Percentiles rank a stretch among this genome's conserved stretches.
Conservation (phyloP, 2,113 vertebrate genomes). For the Centropus unirufus region DNA sequence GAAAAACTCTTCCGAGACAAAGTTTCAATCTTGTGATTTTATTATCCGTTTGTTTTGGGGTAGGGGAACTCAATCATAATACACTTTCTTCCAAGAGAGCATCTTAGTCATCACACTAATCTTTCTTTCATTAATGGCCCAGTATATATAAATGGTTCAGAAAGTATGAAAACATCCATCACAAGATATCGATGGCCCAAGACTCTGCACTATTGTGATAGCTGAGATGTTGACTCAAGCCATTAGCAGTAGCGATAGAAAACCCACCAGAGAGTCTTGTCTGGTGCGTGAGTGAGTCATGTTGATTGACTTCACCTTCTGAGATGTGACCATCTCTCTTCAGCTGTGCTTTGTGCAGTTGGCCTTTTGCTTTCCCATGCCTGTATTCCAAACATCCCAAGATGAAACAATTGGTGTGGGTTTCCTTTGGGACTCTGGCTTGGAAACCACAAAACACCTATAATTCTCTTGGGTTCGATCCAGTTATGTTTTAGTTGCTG, state of each 20-base stretch:
- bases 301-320: not conserved
- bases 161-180: not conserved
- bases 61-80: not conserved
- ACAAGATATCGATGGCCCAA: not conserved
- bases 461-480: not conserved
- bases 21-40: not conserved
- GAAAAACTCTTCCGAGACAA: not conserved
- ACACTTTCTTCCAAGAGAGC: rapidly evolving
- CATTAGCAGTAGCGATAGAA: not conserved
- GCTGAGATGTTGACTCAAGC: not conserved
- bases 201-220: not conserved
- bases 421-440: not conserved
- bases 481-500: not conserved
- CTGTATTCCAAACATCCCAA: not conserved
- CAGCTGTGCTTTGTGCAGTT: not conserved
- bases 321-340: not conserved
- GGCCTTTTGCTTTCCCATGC: not conserved
- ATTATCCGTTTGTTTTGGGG: not conserved
- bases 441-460: not conserved
- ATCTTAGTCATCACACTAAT: not conserved
- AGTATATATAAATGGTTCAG: not conserved
- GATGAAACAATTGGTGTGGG: not conserved
- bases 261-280: not conserved
- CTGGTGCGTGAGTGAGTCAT: not conserved
- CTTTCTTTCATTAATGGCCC: not conserved